phyloP scores from a whole-genome alignment of 92 coral and sea anemone genomes.

The Montipora capitata region DNA sequence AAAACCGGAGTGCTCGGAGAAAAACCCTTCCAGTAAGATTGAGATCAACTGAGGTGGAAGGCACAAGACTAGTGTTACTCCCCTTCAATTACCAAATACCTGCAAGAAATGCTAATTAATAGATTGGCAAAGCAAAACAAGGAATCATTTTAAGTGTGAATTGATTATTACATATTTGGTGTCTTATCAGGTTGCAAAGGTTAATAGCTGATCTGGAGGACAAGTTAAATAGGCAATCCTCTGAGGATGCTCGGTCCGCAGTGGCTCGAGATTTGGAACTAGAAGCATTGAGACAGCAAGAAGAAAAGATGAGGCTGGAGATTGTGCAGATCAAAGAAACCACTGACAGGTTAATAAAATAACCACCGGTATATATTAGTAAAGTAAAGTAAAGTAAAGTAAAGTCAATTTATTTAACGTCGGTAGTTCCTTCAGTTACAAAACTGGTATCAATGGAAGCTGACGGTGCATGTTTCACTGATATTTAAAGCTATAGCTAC shows the following conservation, averaged over 20 bases:
- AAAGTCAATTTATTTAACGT: no score
- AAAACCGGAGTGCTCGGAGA: no score
- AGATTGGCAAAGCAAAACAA: neutral
- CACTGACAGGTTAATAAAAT: slow-evolving; percentile 75
- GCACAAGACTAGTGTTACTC: no score
- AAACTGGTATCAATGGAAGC: no score
- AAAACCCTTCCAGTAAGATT: no score
- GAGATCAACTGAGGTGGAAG: no score
- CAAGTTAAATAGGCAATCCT: slow-evolving; percentile 76
- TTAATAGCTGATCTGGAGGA: slow-evolving; percentile 78
- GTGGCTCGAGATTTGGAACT: slow-evolving; percentile 93
- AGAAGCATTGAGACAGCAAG: slow-evolving; percentile 92
- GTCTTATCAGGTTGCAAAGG: slow-evolving; percentile 73
- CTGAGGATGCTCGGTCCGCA: slow-evolving; percentile 77
- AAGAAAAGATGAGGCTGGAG: slow-evolving; percentile 91
- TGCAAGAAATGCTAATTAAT: neutral
- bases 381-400: no score
- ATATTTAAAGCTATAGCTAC: no score
- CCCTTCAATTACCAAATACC: no score
- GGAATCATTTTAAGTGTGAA: neutral
- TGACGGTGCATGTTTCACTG: no score
- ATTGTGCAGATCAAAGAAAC: slow-evolving; percentile 84
- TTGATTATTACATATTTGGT: neutral
- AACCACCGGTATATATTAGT: no score
- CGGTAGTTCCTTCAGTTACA: no score